Conservation (phyloP, 2,888 invertebrate genomes). For the Caprella mutica region DNA sequence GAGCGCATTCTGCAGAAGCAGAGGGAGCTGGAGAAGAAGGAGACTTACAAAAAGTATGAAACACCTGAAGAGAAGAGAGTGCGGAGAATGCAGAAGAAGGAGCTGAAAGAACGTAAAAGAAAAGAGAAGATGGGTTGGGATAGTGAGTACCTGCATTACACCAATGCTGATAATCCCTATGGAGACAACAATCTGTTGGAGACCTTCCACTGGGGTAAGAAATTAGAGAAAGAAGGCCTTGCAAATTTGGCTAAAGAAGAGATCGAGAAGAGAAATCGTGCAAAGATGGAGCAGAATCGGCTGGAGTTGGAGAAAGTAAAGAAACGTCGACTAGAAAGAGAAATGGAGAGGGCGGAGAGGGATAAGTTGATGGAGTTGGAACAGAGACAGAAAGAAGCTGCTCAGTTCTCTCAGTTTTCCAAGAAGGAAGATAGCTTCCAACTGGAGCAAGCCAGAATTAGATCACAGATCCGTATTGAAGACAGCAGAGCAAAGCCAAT, state of each 20-base stretch:
- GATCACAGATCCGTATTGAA: constrained; percentile 89
- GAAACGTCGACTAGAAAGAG: constrained; percentile 74
- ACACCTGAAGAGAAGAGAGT: constrained; percentile 86
- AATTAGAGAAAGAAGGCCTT: constrained; percentile 84
- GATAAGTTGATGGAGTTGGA: constrained; percentile 72
- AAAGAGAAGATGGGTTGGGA: constrained; percentile 96
- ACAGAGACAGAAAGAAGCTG: constrained; percentile 78
- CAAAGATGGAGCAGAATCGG: constrained; percentile 82
- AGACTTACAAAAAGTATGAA: constrained; percentile 64
- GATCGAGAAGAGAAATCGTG: constrained; percentile 65
- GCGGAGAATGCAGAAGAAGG: constrained; percentile 76
- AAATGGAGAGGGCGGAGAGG: constrained; percentile 67
- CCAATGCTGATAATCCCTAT: constrained; percentile 96
- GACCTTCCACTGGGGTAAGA: constrained; percentile 94
- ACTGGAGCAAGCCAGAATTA: constrained; percentile 82
- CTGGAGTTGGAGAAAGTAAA: constrained; percentile 89
- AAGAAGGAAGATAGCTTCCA: constrained; percentile 96
- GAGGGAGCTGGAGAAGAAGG: too few relatives aligned
- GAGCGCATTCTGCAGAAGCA: constrained; percentile 57
- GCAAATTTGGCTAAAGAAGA: constrained; percentile 61
- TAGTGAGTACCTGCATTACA: constrained; percentile 89
- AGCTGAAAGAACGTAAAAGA: constrained; percentile 68
- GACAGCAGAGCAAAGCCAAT: constrained; percentile 97
- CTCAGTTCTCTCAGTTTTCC: constrained; percentile 86
- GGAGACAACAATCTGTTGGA: constrained; percentile 90